phyloP scores from a whole-genome alignment of 2,113 vertebrate species.

The Scalopus aquaticus region DNA sequence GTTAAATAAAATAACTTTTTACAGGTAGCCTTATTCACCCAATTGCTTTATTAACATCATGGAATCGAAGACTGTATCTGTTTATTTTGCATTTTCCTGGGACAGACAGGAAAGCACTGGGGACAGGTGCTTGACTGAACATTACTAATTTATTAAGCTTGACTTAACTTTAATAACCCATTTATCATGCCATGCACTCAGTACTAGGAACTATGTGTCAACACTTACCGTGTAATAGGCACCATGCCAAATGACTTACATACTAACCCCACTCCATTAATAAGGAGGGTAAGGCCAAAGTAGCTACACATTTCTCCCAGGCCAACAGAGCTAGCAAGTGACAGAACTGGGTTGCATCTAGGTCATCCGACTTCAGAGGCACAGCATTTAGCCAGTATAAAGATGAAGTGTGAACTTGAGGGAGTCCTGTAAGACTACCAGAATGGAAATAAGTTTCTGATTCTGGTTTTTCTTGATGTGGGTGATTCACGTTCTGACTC shows the following conservation, averaged over 20 bases:
- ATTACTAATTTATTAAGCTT: constrained; percentile 25
- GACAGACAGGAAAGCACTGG: neutral
- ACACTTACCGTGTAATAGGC: neutral
- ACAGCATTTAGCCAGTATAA: neutral
- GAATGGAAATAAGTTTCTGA: neutral
- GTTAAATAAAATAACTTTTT: constrained; percentile 2
- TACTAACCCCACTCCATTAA: neutral
- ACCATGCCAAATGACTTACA: neutral
- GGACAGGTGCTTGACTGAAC: neutral
- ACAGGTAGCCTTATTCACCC: neutral
- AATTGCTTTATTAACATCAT: neutral
- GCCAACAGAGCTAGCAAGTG: neutral
- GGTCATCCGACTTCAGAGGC: neutral
- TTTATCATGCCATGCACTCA: neutral
- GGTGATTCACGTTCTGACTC: neutral
- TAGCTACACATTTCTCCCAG: neutral
- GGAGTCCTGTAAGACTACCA: neutral
- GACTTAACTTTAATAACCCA: constrained; percentile 26
- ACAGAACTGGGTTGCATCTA: neutral
- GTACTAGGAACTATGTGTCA: constrained; percentile 11
- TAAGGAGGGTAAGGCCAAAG: neutral
- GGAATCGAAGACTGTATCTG: neutral
- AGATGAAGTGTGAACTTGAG: neutral
- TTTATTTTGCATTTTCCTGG: neutral
- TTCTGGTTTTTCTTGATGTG: neutral